These are phyloP conservation scores for Pampusana beccarii DNA, from an alignment of 2,113 vertebrate genomes.

Conservation along the genomic window DNA sequence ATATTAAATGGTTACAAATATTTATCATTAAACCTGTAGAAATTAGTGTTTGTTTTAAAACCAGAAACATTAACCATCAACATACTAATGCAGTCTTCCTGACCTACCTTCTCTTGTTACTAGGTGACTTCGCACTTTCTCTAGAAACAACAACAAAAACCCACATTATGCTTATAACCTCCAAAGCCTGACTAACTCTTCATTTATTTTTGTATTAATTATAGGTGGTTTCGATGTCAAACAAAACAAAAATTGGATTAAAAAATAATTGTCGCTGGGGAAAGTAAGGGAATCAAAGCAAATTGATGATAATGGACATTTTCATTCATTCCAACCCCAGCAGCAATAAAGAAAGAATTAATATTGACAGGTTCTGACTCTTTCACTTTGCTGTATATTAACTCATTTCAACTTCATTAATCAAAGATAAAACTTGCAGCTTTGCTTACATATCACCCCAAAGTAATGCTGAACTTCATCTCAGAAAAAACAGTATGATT, in stretches of 20 bases:
- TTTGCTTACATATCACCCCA: neutral
- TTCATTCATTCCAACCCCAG: neutral
- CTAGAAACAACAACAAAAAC: neutral
- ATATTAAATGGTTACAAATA: neutral
- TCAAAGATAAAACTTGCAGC: neutral
- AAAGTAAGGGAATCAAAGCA: neutral
- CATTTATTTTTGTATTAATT: neutral
- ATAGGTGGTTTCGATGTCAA: neutral
- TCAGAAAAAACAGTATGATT: neutral
- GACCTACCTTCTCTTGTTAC: neutral
- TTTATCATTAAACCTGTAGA: neutral
- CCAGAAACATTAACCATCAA: neutral
- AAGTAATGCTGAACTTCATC: neutral
- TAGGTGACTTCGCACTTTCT: neutral
- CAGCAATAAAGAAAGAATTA: conserved; percentile 1
- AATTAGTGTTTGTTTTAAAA: neutral
- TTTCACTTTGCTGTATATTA: neutral
- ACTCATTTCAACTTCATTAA: conserved; percentile 4
- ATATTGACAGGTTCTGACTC: neutral
- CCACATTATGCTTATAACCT: neutral
- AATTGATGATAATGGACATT: neutral
- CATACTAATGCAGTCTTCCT: neutral
- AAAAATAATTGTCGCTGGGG: neutral
- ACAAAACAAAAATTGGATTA: neutral
- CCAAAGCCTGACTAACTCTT: neutral